Evolutionary conservation across 2,113 vertebrate genomes (phyloP).

Genomic region (Amphilophus citrinellus): DNA sequence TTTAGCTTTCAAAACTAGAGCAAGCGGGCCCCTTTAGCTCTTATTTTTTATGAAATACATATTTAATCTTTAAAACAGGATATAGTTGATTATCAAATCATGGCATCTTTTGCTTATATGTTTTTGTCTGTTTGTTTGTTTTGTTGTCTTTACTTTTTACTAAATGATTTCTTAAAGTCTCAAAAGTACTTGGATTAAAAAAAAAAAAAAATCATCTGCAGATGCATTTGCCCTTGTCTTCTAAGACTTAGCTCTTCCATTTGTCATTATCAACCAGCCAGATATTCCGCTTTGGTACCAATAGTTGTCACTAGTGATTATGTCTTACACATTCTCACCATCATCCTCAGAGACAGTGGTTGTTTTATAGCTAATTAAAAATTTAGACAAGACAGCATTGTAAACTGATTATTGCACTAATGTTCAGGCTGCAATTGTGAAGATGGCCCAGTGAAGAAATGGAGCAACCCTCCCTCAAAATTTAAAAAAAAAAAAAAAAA

Average conservation of each 20-base stretch:
- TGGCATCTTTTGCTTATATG: too few species aligned
- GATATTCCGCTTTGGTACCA: slow-evolving; percentile 51
- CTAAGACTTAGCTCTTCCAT: slow-evolving; percentile 39
- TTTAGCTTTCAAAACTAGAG: too few species aligned
- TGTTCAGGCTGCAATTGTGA: slow-evolving; percentile 50
- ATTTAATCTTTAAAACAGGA: too few species aligned
- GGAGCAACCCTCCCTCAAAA: slow-evolving; percentile 6
- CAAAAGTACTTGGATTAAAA: neutral
- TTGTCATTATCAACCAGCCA: slow-evolving; percentile 62
- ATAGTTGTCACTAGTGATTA: slow-evolving; percentile 78
- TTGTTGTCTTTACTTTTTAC: too few species aligned
- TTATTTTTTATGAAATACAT: too few species aligned
- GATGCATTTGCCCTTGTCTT: slow-evolving; percentile 37
- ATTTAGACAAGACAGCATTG: slow-evolving; percentile 67
- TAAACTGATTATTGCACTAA: slow-evolving; percentile 71
- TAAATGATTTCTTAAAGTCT: neutral
- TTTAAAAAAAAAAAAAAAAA: slow-evolving; percentile 14
- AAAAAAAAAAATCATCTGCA: neutral
- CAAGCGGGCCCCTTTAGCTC: too few species aligned
- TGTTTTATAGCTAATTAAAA: slow-evolving; percentile 79
- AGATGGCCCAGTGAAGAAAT: slow-evolving; percentile 54
- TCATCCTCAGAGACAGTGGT: slow-evolving; percentile 32
- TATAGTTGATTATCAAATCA: too few species aligned
- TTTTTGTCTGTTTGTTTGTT: too few species aligned
- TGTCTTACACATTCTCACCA: slow-evolving; percentile 59